Conservation (phyloP, 2,113 vertebrate species). For the Aldabrachelys gigantea region DNA sequence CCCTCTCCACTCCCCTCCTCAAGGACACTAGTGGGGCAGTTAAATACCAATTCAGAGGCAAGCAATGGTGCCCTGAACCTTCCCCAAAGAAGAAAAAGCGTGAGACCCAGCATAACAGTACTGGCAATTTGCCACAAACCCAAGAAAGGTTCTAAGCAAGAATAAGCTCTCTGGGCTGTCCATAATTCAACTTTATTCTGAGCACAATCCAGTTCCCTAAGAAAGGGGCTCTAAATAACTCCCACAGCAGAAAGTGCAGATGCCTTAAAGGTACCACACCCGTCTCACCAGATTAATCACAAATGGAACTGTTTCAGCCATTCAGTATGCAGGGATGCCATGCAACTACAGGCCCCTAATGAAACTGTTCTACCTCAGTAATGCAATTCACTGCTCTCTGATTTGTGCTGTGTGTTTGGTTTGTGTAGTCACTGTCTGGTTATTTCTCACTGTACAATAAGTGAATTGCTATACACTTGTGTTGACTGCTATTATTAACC, state of each 20-base stretch:
- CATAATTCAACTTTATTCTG: not conserved
- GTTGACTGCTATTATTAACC: not conserved
- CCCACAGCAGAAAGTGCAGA: not conserved
- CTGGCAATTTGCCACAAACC: too few relatives aligned
- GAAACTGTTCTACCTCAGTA: fast-evolving
- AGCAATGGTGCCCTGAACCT: too few relatives aligned
- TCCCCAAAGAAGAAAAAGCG: too few relatives aligned
- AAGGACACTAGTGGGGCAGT: too few relatives aligned
- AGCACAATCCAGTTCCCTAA: not conserved
- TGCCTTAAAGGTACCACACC: not conserved
- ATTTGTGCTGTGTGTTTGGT: not conserved
- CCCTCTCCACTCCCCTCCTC: too few relatives aligned
- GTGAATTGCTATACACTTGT: not conserved
- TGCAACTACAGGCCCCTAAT: fast-evolving
- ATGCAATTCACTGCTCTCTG: not conserved
- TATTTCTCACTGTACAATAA: not conserved
- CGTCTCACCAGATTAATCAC: not conserved
- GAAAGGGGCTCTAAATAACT: not conserved
- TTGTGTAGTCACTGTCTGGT: not conserved
- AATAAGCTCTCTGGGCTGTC: not conserved
- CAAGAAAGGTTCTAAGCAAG: not conserved
- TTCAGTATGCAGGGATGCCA: not conserved
- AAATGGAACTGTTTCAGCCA: not conserved
- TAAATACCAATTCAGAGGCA: too few relatives aligned
- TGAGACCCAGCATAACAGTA: too few relatives aligned